Conservation (phyloP, 2,797 vertebrate species). For the Sebastes variabilis region DNA sequence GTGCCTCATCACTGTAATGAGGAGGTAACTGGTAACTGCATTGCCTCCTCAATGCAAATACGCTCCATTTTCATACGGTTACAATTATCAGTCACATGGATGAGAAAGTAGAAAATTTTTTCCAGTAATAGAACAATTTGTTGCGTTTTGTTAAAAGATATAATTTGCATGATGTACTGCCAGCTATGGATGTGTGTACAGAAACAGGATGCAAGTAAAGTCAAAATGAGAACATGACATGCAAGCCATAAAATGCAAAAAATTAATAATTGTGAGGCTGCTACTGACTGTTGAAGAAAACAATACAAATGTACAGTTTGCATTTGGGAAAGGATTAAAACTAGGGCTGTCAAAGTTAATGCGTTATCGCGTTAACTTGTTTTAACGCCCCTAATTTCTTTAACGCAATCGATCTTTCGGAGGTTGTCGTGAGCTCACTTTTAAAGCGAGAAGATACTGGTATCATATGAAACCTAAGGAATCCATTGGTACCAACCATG, state of each 20-base stretch:
- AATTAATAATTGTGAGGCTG: not conserved
- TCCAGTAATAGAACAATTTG: not conserved
- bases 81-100: not conserved
- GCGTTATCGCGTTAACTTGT: too few species aligned
- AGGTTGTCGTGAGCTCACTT: too few species aligned
- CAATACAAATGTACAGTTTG: not conserved
- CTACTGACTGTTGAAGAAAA: not conserved
- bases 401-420: too few species aligned
- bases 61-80: not conserved
- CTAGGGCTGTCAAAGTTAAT: too few species aligned
- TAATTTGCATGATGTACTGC: not conserved
- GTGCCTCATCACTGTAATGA: not conserved
- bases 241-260: not conserved
- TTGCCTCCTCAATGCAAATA: constrained; percentile 7
- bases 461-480: too few species aligned
- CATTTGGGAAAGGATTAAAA: not conserved
- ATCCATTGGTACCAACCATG: too few species aligned
- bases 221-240: not conserved
- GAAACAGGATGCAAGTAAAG: not conserved
- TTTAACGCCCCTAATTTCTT: too few species aligned
- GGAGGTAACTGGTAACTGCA: not conserved
- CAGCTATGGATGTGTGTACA: not conserved
- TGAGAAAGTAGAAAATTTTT: not conserved
- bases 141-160: not conserved
- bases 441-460: too few species aligned